Evolutionary conservation across 2,113 vertebrate genomes (phyloP).

Genomic region (Hypomesus transpacificus): DNA sequence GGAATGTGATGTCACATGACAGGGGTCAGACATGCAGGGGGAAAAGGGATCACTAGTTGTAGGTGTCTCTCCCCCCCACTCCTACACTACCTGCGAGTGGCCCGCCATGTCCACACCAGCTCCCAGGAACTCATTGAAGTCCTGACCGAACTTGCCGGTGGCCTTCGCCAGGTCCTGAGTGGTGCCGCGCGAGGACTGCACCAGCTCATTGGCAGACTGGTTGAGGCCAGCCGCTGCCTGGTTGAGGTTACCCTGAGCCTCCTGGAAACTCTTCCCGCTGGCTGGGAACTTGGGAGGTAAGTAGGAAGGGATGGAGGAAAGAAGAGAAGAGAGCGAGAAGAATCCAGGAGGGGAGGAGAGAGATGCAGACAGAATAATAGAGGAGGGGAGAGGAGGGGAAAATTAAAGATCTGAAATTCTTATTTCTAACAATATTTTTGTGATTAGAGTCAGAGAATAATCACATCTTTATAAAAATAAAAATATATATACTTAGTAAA

Average conservation of each 20-base stretch:
- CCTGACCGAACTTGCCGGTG: constrained; percentile 91
- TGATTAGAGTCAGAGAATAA: neutral
- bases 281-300: constrained; percentile 79
- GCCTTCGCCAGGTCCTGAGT: constrained; percentile 88
- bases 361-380: too few species aligned
- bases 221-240: constrained; percentile 87
- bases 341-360: neutral
- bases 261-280: constrained; percentile 92
- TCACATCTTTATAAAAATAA: too few species aligned
- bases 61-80: constrained; percentile 22
- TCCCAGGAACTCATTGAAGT: constrained; percentile 91
- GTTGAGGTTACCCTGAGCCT: constrained; percentile 88
- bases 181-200: constrained; percentile 89
- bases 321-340: neutral
- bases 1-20: neutral
- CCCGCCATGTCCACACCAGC: constrained; percentile 97
- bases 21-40: too few species aligned
- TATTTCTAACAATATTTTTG: too few species aligned
- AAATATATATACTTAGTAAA: too few species aligned
- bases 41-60: too few species aligned
- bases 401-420: too few species aligned
- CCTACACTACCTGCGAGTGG: constrained; percentile 79
- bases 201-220: constrained; percentile 93
- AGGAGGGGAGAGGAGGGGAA: too few species aligned
- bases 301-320: neutral